Evolutionary conservation across 1,140 invertebrate genomes (phyloP).

Genomic region (Orius insidiosus): DNA sequence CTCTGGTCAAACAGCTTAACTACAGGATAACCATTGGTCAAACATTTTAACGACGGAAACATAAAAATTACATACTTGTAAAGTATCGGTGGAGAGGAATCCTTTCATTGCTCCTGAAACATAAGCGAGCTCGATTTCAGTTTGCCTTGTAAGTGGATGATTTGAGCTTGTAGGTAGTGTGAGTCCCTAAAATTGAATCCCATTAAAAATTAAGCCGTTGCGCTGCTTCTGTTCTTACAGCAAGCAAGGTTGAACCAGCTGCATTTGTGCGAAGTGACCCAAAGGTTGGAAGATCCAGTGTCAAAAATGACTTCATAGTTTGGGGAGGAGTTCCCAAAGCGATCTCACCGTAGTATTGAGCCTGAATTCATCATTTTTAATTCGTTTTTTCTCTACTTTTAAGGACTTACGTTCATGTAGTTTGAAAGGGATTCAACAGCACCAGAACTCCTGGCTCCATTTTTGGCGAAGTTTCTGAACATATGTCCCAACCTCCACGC

Average conservation of each 20-base stretch:
- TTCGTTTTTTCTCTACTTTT: too few relatives aligned
- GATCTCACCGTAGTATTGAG: constrained; percentile 94
- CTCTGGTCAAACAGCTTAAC: background rate
- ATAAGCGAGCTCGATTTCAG: constrained; percentile 10
- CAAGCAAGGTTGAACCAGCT: constrained; percentile 87
- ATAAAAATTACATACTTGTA: constrained; percentile 12
- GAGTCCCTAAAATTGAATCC: constrained; percentile 17
- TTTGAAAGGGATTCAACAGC: too few relatives aligned
- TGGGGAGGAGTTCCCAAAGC: constrained; percentile 85
- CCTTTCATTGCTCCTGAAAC: constrained; percentile 15
- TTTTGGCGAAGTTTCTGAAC: too few relatives aligned
- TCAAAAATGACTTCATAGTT: constrained; percentile 94
- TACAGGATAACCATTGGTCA: background rate
- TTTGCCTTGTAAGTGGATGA: constrained; percentile 14
- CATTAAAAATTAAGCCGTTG: background rate
- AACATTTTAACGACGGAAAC: background rate
- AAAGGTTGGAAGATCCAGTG: constrained; percentile 94
- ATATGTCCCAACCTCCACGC: too few relatives aligned
- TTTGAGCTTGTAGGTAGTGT: constrained; percentile 15
- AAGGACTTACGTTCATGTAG: too few relatives aligned
- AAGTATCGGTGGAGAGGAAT: constrained; percentile 14
- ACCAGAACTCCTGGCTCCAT: too few relatives aligned
- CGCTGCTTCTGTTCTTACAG: constrained; percentile 34
- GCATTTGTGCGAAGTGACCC: constrained; percentile 94
- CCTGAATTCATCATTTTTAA: constrained; percentile 39